Base-by-base conservation (phyloP, 2,113 vertebrate species). In the Istiophorus platypterus region DNA sequence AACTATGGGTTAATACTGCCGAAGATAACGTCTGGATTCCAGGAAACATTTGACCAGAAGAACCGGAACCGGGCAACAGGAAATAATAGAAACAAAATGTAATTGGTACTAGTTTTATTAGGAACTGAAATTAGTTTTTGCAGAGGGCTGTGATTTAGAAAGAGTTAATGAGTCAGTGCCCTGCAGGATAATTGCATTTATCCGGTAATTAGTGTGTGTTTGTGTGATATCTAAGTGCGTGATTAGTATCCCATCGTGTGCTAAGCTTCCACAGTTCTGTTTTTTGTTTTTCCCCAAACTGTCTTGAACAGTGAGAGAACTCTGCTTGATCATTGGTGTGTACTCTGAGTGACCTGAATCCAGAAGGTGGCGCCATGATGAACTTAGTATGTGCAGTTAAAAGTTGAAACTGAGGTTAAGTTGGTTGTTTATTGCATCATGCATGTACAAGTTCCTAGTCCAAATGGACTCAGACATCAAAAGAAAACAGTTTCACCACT, bases 341-440 rank as follows among this genome's bases (percentile, higher is more conserved):
- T 22, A 9, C 37, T 45, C 37, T 15, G 11, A 64, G 1, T 37
- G 29, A 52, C 29, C 9, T 42, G 4, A 49, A 42, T 77, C 81
- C 90, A 85, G 80, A 72, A 78, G 84, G 65, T 81, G 90, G 90
- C 34, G 75, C 86, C 42, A 56, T 9, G 7, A 62, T 74, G 49
- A 57, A 51, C 13, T 20, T 31, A 37, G 31, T 20, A 29, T 2
- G 11, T 42, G 14, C 1, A 56, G 54, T 29, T 22, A 12, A 18
- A 66, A 10, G n/a, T 39, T 39, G 1, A 15, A 42, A 67, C 14
- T 29, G n/a, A 1, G 18, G 5, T 41, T 20, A 51, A 14, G 5
- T 41, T 20, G 22, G 22, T 42, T 49, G 8, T 3, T n/a, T 24
- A 41, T 8, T 56, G 31, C 41, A 10, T 59, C 1, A 57, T n/a